Evolutionary conservation across 2,113 vertebrate species (phyloP).

Genomic region (Rostratula benghalensis): DNA sequence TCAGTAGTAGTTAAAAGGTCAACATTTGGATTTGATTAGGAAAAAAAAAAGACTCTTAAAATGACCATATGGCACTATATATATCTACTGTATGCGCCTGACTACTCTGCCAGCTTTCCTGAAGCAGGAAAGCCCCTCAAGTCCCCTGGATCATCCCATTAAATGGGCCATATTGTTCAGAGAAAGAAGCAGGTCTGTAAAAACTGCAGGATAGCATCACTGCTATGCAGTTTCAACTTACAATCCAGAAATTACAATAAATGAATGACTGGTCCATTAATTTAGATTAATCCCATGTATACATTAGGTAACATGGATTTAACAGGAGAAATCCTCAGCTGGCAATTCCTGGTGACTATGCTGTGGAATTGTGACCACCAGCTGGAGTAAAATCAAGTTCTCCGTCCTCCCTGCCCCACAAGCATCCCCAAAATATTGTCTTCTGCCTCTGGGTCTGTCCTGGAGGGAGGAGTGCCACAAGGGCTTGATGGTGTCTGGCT

Average conservation of each 20-base stretch:
- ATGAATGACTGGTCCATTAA: neutral
- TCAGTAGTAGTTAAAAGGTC: constrained; percentile 35
- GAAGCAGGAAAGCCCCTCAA: neutral
- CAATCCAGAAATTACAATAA: neutral
- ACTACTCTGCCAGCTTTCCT: neutral
- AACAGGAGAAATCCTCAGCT: neutral
- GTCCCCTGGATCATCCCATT: neutral
- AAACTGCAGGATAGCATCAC: neutral
- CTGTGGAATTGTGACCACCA: accelerated
- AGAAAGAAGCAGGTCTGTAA: neutral
- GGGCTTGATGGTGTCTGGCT: accelerated
- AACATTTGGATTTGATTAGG: constrained; percentile 29
- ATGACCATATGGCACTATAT: neutral
- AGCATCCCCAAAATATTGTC: neutral
- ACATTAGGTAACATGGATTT: neutral
- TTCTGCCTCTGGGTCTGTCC: neutral
- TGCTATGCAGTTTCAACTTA: neutral
- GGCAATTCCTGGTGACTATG: accelerated
- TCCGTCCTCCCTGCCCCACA: neutral
- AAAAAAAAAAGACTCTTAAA: neutral
- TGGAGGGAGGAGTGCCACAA: accelerated
- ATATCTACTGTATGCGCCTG: neutral
- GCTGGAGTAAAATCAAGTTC: neutral
- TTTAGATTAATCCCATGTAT: neutral
- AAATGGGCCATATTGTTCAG: neutral